Evolutionary conservation across 2,113 vertebrate species (phyloP).

Genomic region (Dipodomys merriami): DNA sequence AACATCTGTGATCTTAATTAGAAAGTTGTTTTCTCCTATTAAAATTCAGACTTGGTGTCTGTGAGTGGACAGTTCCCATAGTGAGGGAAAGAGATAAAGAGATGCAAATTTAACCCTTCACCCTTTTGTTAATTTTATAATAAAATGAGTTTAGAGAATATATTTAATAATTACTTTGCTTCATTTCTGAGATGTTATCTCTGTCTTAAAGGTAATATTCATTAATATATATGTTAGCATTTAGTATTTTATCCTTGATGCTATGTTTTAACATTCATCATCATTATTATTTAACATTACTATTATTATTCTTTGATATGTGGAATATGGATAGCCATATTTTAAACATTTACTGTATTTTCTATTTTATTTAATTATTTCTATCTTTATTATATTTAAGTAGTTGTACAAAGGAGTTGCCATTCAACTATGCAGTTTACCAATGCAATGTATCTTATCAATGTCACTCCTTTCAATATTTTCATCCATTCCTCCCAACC

Average conservation of each 20-base stretch:
- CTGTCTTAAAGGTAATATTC: not conserved
- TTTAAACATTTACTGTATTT: not conserved
- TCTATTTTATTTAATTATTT: too few species aligned
- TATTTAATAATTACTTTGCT: not conserved
- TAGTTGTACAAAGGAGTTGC: too few species aligned
- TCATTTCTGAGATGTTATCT: not conserved
- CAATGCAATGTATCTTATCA: too few species aligned
- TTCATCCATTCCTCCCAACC: too few species aligned
- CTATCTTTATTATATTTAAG: too few species aligned
- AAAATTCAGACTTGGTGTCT: not conserved
- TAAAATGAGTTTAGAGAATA: constrained; percentile 46
- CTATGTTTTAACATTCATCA: not conserved
- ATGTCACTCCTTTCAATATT: too few species aligned
- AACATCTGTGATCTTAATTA: not conserved
- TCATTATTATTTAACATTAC: not conserved
- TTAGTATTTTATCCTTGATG: not conserved
- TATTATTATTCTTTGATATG: not conserved
- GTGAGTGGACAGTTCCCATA: not conserved
- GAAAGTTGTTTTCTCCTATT: not conserved
- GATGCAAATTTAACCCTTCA: not conserved
- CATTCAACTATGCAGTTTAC: too few species aligned
- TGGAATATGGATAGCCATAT: not conserved
- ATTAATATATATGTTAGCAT: not conserved
- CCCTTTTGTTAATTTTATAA: not conserved
- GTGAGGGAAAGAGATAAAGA: not conserved